Conservation (phyloP, 1,140 invertebrate species). For the Drosophila sproati region DNA sequence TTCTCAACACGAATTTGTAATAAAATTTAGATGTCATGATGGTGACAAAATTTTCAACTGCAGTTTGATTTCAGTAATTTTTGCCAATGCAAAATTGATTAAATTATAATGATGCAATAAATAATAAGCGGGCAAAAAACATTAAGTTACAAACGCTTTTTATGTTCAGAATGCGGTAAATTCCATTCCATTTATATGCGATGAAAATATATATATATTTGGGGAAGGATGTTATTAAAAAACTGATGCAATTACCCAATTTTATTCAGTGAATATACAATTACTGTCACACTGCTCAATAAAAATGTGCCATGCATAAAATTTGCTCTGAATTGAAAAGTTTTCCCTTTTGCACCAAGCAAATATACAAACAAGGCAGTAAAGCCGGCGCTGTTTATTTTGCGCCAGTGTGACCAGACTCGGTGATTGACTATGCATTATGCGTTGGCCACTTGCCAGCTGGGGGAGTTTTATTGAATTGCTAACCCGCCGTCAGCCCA, state of each 20-base stretch:
- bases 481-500: slow-evolving; percentile 7
- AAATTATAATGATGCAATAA: no score
- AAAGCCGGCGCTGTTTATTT: slow-evolving; percentile 9
- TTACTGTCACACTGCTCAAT: neutral
- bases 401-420: slow-evolving; percentile 19
- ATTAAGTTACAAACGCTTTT: no score
- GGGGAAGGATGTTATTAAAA: neutral
- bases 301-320: neutral
- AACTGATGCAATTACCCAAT: neutral
- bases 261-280: neutral
- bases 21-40: no score
- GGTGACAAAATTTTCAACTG: no score
- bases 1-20: no score
- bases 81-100: no score
- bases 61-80: no score
- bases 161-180: no score
- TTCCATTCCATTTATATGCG: no score
- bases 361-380: no score
- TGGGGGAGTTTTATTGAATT: slow-evolving; percentile 30
- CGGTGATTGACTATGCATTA: slow-evolving; percentile 31
- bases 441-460: neutral
- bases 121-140: no score
- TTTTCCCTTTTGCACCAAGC: neutral
- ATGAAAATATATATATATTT: neutral
- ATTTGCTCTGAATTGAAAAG: neutral